Base-by-base conservation (phyloP, 2,797 vertebrate genomes). In the Apogon talboti region DNA sequence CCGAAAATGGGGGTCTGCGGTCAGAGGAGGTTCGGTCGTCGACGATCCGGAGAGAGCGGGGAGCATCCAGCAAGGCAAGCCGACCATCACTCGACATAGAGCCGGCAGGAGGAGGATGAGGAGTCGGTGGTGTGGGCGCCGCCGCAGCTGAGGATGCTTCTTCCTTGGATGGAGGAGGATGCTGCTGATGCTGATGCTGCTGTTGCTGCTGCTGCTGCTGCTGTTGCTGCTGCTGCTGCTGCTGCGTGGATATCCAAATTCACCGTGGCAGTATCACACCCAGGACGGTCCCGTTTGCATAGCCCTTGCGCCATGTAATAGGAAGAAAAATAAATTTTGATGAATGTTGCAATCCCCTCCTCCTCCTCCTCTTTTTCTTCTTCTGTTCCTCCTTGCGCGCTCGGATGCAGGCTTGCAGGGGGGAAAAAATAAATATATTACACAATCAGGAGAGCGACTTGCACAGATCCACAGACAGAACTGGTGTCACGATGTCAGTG, bases 21-120 rank as follows among this genome's bases (percentile, higher is more conserved):
- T 89, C 73, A 74, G 83, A 84, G 76, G 83, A 85, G 88, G 82
- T 67, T 87, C 86, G 83, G 88, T 85, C 77, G 91, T 90, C 83
- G 92, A 90, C 78, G 91, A 90, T 92, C 91, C 90, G 87, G 89
- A 81, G 75, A 87, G 86, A 89, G 88, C 88, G 86, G 84, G 81
- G 85, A 82, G 88, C 90, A 87, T 92, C 91, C 89, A 80, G 80
- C 83, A 67, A 84, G 87, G 85, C 90, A 74, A 80, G 87, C 91
- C 91, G 92, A 92, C 78, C 93, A 93, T 94, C 89, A 93, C 89
- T 92, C 91, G 89, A 92, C 93, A 93, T 91, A 71, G 75, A 92
- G 90, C 89, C 79, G 90, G 85, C 84, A 70, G 74, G 73, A 84
- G 64, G 82, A 83, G 84, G 82, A 83, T 66, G 82, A 80, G 75